Conservation (phyloP, 1,140 invertebrate genomes). For the Bombus terrestris region DNA sequence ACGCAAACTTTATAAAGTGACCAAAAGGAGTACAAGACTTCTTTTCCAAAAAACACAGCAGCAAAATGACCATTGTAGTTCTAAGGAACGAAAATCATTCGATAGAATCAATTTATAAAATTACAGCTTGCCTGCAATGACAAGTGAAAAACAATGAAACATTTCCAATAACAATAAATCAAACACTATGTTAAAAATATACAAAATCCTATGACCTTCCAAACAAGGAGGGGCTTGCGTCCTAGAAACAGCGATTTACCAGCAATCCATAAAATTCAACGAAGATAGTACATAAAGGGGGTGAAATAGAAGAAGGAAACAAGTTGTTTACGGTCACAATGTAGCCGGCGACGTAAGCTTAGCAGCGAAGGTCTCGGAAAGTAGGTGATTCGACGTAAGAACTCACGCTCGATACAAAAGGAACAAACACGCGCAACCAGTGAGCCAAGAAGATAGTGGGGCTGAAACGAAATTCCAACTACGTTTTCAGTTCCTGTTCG, state of each 20-base stretch:
- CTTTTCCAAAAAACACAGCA: too few relatives aligned
- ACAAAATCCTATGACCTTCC: neutral
- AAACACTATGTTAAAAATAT: neutral
- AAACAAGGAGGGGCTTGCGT: neutral
- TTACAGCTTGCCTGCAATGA: too few relatives aligned
- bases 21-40: too few relatives aligned
- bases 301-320: constrained; percentile 40
- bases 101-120: too few relatives aligned
- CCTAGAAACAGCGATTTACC: neutral
- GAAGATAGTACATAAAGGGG: neutral
- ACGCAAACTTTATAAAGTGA: too few relatives aligned
- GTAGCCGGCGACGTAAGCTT: constrained; percentile 10
- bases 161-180: neutral
- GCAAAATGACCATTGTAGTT: too few relatives aligned
- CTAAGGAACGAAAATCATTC: too few relatives aligned
- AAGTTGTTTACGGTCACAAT: constrained; percentile 41
- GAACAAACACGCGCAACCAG: neutral
- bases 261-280: neutral
- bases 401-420: constrained; percentile 20
- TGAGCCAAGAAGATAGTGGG: constrained; percentile 1
- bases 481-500: neutral
- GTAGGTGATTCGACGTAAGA: constrained; percentile 40
- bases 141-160: too few relatives aligned
- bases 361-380: constrained; percentile 45
- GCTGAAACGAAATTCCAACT: neutral